Percentiles rank a stretch among this genome's conserved stretches.
Conservation (phyloP, 2,797 vertebrate species). For the Sebastiscus tertius region DNA sequence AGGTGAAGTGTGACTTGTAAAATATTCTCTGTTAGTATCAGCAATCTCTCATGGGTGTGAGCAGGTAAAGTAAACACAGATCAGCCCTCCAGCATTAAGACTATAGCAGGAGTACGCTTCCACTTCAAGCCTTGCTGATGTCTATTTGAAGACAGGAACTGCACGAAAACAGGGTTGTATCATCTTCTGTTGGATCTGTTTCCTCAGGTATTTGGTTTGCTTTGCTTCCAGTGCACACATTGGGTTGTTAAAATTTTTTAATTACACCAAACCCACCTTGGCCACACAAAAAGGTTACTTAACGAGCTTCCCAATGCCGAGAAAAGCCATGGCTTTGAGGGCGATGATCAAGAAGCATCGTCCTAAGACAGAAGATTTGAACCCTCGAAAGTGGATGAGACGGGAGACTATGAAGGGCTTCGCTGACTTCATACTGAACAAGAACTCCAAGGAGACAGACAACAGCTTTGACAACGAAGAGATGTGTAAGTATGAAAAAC, state of each 20-base stretch:
- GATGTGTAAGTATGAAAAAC: constrained; percentile 81
- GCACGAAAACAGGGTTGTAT: background rate
- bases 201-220: background rate
- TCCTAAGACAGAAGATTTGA: constrained; percentile 71
- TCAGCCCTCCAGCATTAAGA: constrained; percentile 37
- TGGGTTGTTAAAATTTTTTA: background rate
- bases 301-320: constrained; percentile 67
- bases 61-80: constrained; percentile 71
- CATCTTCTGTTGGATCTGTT: background rate
- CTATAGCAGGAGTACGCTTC: constrained; percentile 16
- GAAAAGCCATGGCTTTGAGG: constrained; percentile 55
- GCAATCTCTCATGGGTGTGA: constrained; percentile 68
- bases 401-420: constrained; percentile 66
- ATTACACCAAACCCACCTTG: background rate
- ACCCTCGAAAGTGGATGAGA: constrained; percentile 75
- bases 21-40: constrained; percentile 16
- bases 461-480: constrained; percentile 77
- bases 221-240: background rate
- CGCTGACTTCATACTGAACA: constrained; percentile 71
- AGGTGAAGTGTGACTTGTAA: constrained; percentile 14
- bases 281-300: background rate
- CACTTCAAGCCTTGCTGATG: constrained; percentile 6
- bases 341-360: constrained; percentile 52
- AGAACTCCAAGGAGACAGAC: constrained; percentile 63
- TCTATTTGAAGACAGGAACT: background rate